phyloP scores from a whole-genome alignment of 2,888 invertebrate genomes.

The Limnephilus rhombicus region DNA sequence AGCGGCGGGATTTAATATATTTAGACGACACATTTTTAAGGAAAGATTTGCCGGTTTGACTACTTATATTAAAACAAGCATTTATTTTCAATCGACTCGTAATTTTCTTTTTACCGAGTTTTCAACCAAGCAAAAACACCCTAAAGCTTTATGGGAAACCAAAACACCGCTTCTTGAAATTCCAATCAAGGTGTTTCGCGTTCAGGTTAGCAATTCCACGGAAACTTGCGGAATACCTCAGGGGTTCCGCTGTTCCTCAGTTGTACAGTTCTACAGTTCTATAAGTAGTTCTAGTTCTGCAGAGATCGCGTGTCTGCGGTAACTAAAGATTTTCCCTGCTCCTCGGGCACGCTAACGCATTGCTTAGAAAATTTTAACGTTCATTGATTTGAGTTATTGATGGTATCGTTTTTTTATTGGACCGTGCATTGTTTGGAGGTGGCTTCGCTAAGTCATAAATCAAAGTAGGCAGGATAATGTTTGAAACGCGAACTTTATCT shows the following conservation, averaged over 20 bases:
- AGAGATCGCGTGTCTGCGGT: constrained; percentile 6
- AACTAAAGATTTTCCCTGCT: not conserved
- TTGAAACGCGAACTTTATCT: constrained; percentile 12
- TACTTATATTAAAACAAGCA: no score
- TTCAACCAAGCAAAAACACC: no score
- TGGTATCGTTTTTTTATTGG: constrained; percentile 17
- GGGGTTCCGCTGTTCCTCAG: not conserved
- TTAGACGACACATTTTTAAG: no score
- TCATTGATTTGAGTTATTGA: constrained; percentile 40
- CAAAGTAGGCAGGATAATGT: constrained; percentile 3
- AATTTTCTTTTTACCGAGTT: no score
- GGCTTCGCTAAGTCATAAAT: constrained; percentile 37
- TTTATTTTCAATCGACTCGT: no score
- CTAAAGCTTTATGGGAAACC: not conserved
- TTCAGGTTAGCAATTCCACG: not conserved
- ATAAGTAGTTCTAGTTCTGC: not conserved
- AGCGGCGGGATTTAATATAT: no score
- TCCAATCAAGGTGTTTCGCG: not conserved
- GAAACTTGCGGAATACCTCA: constrained; percentile 19
- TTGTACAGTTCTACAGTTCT: no score
- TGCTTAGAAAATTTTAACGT: not conserved
- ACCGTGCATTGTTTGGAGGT: constrained; percentile 17
- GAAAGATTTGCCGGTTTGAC: no score
- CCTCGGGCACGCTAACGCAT: constrained; percentile 11
- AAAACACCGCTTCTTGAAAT: not conserved